Percentiles rank a stretch among this genome's conserved stretches.
These are phyloP conservation scores for Drosophila imparisetae DNA, from an alignment of 2,888 invertebrate species.

Conservation along the genomic window DNA sequence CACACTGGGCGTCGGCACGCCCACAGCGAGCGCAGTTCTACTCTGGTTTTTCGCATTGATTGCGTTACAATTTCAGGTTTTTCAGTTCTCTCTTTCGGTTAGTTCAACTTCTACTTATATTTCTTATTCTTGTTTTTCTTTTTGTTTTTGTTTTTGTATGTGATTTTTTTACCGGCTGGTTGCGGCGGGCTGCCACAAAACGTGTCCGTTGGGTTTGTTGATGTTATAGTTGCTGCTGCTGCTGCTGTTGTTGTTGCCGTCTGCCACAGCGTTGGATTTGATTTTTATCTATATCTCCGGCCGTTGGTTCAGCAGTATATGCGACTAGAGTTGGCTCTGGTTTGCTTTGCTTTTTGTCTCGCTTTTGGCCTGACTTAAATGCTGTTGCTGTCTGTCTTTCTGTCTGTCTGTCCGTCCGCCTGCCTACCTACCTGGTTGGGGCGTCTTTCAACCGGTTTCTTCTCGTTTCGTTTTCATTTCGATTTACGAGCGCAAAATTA, in stretches of 20 bases:
- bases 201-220: slow-evolving; percentile 67
- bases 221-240: slow-evolving; percentile 28
- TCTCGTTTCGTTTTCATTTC: slow-evolving; percentile 78
- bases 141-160: slow-evolving; percentile 6
- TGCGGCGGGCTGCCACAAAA: slow-evolving; percentile 73
- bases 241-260: slow-evolving; percentile 22
- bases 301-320: slow-evolving; percentile 65
- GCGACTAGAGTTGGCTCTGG: slow-evolving; percentile 51
- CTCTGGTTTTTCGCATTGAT: slow-evolving; percentile 75
- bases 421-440: slow-evolving; percentile 34
- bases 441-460: slow-evolving; percentile 65
- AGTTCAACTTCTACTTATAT: slow-evolving; percentile 66
- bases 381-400: slow-evolving; percentile 39
- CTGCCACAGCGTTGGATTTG: slow-evolving; percentile 71
- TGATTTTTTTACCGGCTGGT: slow-evolving; percentile 65
- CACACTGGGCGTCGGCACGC: slow-evolving; percentile 61
- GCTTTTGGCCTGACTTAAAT: slow-evolving; percentile 49
- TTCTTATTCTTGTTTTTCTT: slow-evolving; percentile 16
- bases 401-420: slow-evolving; percentile 24
- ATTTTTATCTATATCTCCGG: slow-evolving; percentile 78
- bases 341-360: slow-evolving; percentile 32
- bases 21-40: slow-evolving; percentile 35
- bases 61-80: slow-evolving; percentile 81
- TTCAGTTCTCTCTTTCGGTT: slow-evolving; percentile 49
- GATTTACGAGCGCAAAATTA: slow-evolving; percentile 78